Evolutionary conservation across 1,140 invertebrate species (phyloP), one percentile per base, ranked within the genome.

Genomic region (Hydropsyche tenuis): DNA sequence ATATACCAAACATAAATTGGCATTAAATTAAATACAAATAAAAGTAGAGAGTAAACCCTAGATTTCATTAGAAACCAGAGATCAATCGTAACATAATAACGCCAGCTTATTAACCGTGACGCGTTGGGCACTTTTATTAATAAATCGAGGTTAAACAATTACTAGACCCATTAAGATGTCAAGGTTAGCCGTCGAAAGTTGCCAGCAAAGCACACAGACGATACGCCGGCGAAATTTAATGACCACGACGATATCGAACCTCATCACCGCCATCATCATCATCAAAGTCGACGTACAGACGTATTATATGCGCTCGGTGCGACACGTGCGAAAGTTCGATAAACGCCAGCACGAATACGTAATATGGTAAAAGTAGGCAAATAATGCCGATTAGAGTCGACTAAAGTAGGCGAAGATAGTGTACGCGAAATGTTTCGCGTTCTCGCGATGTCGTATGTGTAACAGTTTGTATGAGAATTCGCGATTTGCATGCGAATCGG

Each of bases 141-240:
- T 14, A 48, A n/a, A 18, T n/a, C 16, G 46, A 18, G 46, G 46
- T 53, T 53, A 18, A 53, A 53, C 20, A 53, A 53, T 53, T 53
- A 20, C 9, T 9, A 18, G 16, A 18, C 20, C 48, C 16, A 53
- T 53, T 53, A 20, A 53, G 16, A 53, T 20, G 63, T 46, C 42
- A 42, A 46, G 42, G 42, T 66, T 22, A 46, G 18, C 23, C 25
- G 30, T 37, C 12, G 43, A 46, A 68, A 68, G 65, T 46, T 43
- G 64, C 16, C 65, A 1, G 37, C 12, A 7, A n/a, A n/a, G n/a
- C n/a, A 3, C 30, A 37, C 30, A 37, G 30, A 37, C 30, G 37
- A 70, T 46, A 16, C 5, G 12, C 14, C 18, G 48, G 51, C 68
- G 48, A 70, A 70, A 70, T 42, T 70, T 70, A 70, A 70, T 70